Evolutionary conservation across 1,140 invertebrate species (phyloP).

Genomic region (Drosophila fuyamai): DNA sequence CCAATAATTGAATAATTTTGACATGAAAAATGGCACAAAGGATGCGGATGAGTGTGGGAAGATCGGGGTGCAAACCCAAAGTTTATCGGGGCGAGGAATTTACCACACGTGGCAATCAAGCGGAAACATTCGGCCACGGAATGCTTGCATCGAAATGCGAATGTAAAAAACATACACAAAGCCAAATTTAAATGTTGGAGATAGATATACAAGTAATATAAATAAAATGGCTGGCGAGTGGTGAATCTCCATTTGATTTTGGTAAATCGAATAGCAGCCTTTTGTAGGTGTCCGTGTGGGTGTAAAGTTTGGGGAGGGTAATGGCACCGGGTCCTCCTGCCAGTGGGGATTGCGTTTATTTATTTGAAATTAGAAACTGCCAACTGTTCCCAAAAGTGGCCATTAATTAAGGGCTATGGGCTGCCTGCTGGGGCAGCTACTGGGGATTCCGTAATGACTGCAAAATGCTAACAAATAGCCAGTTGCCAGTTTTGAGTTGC

Average conservation of each 20-base stretch:
- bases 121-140: conserved; percentile 26
- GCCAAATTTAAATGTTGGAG: conserved; percentile 7
- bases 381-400: conserved; percentile 62
- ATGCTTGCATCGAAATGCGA: not conserved
- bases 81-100: conserved; percentile 16
- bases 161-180: conserved; percentile 9
- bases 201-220: conserved; percentile 31
- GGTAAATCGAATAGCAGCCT: conserved; percentile 28
- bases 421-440: conserved; percentile 31
- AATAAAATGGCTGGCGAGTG: conserved; percentile 46
- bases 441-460: conserved; percentile 40
- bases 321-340: not conserved
- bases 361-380: conserved; percentile 70
- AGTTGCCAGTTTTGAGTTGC: conserved; percentile 17
- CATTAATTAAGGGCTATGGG: conserved; percentile 63
- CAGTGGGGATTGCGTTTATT: conserved; percentile 49
- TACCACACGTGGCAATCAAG: conserved; percentile 27
- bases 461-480: conserved; percentile 60
- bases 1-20: conserved; percentile 74
- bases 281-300: conserved; percentile 3
- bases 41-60: conserved; percentile 8
- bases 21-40: conserved; percentile 62
- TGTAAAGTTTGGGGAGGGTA: not conserved
- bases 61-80: conserved; percentile 1
- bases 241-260: conserved; percentile 32